phyloP scores from a whole-genome alignment of 2,113 vertebrate genomes.

The Hiodon tergisus region DNA sequence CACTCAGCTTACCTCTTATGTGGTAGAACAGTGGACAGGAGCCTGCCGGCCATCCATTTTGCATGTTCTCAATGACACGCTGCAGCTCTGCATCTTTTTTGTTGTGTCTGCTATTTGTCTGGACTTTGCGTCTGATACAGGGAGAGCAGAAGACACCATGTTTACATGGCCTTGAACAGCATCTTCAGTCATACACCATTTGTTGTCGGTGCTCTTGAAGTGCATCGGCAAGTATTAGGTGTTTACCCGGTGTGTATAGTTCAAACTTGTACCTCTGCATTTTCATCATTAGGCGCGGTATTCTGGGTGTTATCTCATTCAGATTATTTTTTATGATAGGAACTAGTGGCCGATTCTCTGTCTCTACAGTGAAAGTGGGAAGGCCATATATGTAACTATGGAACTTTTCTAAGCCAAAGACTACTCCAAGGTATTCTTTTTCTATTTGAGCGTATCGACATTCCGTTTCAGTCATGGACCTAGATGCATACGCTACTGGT shows the following conservation, averaged over 20 bases:
- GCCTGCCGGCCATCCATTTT: background rate
- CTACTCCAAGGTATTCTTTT: constrained; percentile 29
- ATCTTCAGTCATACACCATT: background rate
- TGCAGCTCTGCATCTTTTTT: background rate
- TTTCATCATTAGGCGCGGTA: constrained; percentile 1
- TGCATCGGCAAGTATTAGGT: background rate
- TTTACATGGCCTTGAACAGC: background rate
- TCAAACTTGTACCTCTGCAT: background rate
- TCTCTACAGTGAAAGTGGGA: constrained; percentile 9
- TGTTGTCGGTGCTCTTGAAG: background rate
- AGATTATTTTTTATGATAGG: constrained; percentile 14
- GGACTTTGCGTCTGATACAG: background rate
- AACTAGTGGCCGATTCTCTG: constrained; percentile 11
- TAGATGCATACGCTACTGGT: constrained; percentile 26
- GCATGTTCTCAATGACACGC: background rate
- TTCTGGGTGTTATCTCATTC: background rate
- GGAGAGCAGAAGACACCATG: background rate
- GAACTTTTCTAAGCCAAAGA: constrained; percentile 24
- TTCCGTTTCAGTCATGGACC: constrained; percentile 17
- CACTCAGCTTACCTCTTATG: background rate
- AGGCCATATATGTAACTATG: constrained; percentile 9
- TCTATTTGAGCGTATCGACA: constrained; percentile 22
- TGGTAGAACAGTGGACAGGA: background rate
- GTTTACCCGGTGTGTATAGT: background rate
- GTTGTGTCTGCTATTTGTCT: background rate